Evolutionary conservation across 2,113 vertebrate species (phyloP).

Genomic region (Ciconia boyciana): DNA sequence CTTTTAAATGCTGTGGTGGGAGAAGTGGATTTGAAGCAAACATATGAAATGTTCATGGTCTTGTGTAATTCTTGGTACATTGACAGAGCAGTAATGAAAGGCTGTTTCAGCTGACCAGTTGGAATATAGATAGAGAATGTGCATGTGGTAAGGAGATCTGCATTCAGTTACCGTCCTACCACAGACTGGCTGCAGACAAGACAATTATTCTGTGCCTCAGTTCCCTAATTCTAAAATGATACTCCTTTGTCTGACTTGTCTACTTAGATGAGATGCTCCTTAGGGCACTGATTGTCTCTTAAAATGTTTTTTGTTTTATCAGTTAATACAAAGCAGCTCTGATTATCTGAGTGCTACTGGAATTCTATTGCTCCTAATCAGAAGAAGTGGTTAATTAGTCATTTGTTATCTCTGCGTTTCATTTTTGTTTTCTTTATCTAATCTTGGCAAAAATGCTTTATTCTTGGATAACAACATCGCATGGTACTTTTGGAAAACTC

Average conservation of each 20-base stretch:
- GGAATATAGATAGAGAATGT: constrained; percentile 22
- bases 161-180: constrained; percentile 22
- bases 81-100: constrained; percentile 56
- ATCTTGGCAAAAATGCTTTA: background rate
- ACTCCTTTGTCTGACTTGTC: constrained; percentile 15
- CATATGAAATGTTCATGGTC: background rate
- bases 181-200: constrained; percentile 39
- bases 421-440: background rate
- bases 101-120: constrained; percentile 50
- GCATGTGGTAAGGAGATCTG: constrained; percentile 45
- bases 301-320: background rate
- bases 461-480: background rate
- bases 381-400: background rate
- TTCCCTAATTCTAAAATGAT: constrained; percentile 45
- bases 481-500: background rate
- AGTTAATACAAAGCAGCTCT: background rate
- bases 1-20: background rate
- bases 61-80: constrained; percentile 46
- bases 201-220: constrained; percentile 26
- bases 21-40: constrained; percentile 24
- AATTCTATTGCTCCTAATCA: background rate
- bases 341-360: background rate
- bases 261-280: background rate
- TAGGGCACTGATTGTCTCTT: background rate
- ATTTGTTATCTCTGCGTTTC: background rate